A percentile compares a stretch with the other conserved stretches of the same genome.
Evolutionary conservation across 2,113 vertebrate species (phyloP).

Genomic region (Heterotilapia buettikoferi): DNA sequence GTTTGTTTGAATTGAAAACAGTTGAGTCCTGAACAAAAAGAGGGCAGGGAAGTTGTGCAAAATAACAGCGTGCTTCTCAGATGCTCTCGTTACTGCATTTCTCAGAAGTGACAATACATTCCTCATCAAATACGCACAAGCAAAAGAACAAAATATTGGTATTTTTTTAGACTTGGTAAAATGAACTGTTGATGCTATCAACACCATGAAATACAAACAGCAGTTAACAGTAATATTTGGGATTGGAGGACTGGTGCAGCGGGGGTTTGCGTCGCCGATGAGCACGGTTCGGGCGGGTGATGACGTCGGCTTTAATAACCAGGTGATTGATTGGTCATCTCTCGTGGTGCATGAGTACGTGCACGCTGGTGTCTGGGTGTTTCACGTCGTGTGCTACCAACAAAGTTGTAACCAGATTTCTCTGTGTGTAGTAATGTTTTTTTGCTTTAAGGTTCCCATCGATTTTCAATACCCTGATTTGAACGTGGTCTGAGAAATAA

Average conservation of each 20-base stretch:
- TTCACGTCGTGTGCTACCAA: conserved; percentile 9
- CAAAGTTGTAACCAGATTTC: conserved; percentile 2
- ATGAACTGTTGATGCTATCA: background rate
- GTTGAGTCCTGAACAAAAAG: background rate
- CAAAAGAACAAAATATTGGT: background rate
- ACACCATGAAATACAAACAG: background rate
- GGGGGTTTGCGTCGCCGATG: background rate
- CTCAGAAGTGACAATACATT: conserved; percentile 27
- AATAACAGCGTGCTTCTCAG: background rate
- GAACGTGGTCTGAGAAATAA: conserved; percentile 1
- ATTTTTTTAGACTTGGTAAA: background rate
- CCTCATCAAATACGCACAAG: background rate
- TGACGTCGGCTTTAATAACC: background rate
- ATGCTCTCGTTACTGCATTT: conserved; percentile 13
- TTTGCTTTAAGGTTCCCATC: conserved; percentile 14
- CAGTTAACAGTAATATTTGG: background rate
- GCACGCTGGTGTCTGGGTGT: conserved; percentile 38
- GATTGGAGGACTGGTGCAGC: background rate
- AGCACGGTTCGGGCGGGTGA: background rate
- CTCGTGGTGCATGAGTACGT: background rate
- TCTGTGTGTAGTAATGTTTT: conserved; percentile 2
- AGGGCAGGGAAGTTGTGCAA: conserved; percentile 13
- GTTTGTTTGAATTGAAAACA: background rate
- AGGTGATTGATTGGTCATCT: background rate
- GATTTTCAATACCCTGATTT: conserved; percentile 57